phyloP scores from a whole-genome alignment of 2,888 invertebrate genomes.

The Netelia melanura region DNA sequence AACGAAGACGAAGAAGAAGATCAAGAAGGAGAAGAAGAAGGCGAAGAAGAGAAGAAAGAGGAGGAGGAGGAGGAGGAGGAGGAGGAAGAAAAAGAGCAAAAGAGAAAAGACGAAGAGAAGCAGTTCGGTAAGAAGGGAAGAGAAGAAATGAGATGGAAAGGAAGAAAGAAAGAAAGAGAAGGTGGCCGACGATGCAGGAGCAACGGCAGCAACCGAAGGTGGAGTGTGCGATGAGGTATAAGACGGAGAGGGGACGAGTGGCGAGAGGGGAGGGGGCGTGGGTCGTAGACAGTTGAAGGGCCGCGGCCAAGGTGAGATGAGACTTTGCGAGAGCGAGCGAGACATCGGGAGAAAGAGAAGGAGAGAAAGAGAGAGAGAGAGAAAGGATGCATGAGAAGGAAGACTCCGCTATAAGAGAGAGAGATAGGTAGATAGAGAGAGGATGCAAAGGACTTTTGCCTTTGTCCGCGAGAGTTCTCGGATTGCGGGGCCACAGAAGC shows the following conservation, averaged over 20 bases:
- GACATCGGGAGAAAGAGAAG: constrained; percentile 62
- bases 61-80: constrained; percentile 66
- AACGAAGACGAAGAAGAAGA: constrained; percentile 37
- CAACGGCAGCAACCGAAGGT: constrained; percentile 43
- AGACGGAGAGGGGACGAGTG: constrained; percentile 74
- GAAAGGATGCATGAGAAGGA: constrained; percentile 54
- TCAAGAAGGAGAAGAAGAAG: constrained; percentile 16
- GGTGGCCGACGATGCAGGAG: constrained; percentile 39
- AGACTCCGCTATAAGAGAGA: constrained; percentile 36
- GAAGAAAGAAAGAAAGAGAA: constrained; percentile 55
- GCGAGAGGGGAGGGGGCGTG: constrained; percentile 79
- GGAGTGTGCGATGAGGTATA: constrained; percentile 44
- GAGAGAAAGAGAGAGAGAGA: constrained; percentile 59
- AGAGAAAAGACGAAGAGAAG: constrained; percentile 7
- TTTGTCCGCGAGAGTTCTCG: constrained; percentile 74
- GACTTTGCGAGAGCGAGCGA: constrained; percentile 68
- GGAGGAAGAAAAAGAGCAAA: constrained; percentile 24
- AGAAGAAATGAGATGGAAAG: constrained; percentile 46
- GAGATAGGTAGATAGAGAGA: constrained; percentile 58
- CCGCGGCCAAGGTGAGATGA: constrained; percentile 84
- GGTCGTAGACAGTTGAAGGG: constrained; percentile 85
- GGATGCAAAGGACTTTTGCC: constrained; percentile 76
- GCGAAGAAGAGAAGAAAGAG: constrained; percentile 60
- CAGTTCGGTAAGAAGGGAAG: constrained; percentile 42
- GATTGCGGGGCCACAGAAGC: constrained; percentile 48